Base-by-base conservation (phyloP, 2,797 vertebrate genomes). In the Merluccius polli region DNA sequence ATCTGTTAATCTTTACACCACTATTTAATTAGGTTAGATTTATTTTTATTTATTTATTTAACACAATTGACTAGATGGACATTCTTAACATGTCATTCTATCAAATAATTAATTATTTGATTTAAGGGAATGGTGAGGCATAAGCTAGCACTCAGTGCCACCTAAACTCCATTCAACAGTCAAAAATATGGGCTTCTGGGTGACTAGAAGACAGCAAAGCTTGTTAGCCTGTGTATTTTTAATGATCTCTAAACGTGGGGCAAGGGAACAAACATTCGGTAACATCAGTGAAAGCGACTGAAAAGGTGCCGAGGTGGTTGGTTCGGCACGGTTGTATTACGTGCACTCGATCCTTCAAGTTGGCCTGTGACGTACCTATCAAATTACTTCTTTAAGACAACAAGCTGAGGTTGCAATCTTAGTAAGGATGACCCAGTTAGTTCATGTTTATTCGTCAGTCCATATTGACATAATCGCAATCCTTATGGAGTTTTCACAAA, bases 341-440 rank as follows among this genome's bases (percentile, higher is more conserved):
- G 4, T 76, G 75, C 27, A 74, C 76, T 79, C 67, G 76, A 80
- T 65, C 77, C 33, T 27, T 74, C 24, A 13, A 30, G 70, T 41
- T 71, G 27, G 33, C 73, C 75, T 84, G 86, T 83, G 86, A 80
- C 81, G 13, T 0, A 76, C 81, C 78, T 84, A 78, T 76, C 80
- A 84, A 83, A 79, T 84, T 71, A 77, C 79, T 74, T 24, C 63
- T 74, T 11, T 38, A 69, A 30, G 71, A 85, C 79, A 85, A 85
- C 77, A 71, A 69, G 73, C 73, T 78, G 80, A 81, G 75, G 80
- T 79, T 78, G 71, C 71, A 72, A 68, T 77, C 48, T 77, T 41
- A 74, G 41, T 52, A 75, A 29, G 15, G 68, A 71, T 85, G 82
- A 86, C 83, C 82, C 77, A 81, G 16, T 84, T 85, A 74, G 76